Evolutionary conservation across 2,113 vertebrate genomes (phyloP).

Genomic region (Callipepla squamata): DNA sequence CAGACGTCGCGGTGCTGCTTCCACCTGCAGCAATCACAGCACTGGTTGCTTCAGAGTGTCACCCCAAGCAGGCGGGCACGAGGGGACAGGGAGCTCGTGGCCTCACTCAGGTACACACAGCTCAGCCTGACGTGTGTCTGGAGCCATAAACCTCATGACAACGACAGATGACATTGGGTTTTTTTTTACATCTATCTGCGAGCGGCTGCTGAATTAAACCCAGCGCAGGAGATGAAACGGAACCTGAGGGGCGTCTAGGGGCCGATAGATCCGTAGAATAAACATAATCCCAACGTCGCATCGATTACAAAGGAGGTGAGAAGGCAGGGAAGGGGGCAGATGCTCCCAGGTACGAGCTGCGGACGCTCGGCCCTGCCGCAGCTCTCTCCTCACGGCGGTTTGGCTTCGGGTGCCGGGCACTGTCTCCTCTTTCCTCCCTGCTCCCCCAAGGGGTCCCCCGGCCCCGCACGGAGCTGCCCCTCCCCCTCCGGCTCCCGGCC

Average conservation of each 20-base stretch:
- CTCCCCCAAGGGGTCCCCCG: too few relatives aligned
- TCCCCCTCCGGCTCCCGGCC: neutral
- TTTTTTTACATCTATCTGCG: neutral
- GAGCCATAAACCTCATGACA: neutral
- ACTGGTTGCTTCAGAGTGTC: accelerated
- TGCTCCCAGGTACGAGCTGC: neutral
- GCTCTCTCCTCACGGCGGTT: neutral
- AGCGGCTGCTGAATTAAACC: neutral
- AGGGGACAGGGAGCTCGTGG: neutral
- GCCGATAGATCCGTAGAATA: neutral
- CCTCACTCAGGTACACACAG: accelerated
- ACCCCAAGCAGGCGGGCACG: accelerated
- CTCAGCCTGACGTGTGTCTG: neutral
- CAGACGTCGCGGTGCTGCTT: neutral
- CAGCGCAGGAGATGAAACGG: neutral
- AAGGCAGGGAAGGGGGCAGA: neutral
- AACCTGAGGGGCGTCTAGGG: neutral
- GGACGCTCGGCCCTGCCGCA: neutral
- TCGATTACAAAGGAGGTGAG: neutral
- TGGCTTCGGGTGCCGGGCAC: neutral
- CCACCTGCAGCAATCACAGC: neutral
- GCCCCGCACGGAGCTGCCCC: too few relatives aligned
- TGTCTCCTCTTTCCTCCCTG: neutral
- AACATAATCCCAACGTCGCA: neutral
- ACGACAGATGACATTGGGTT: accelerated